These are phyloP conservation scores for Hipposideros armiger DNA, from an alignment of 2,113 vertebrate genomes.

Conservation along the genomic window DNA sequence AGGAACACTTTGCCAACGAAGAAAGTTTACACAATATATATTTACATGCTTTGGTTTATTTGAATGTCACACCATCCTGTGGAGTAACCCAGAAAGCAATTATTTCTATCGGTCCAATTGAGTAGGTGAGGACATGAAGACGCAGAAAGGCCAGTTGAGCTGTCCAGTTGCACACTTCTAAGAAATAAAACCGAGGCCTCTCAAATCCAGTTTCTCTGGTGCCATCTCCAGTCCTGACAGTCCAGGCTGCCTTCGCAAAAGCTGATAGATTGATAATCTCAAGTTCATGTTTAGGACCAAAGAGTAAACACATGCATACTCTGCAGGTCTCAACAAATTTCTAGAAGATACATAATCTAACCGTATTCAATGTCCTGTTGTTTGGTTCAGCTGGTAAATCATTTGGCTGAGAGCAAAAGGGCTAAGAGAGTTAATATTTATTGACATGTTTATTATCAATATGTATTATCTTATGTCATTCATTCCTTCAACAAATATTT, in stretches of 20 bases:
- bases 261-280: not conserved
- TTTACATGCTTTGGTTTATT: conserved; percentile 7
- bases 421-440: not conserved
- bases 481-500: not conserved
- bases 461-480: not conserved
- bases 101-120: not conserved
- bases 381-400: not conserved
- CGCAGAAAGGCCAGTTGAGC: not conserved
- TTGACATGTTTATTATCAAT: conserved; percentile 21
- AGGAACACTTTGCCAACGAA: not conserved
- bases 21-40: not conserved
- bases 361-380: not conserved
- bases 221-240: not conserved
- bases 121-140: conserved; percentile 20
- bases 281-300: not conserved
- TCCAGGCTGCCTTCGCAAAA: not conserved
- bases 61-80: conserved; percentile 4
- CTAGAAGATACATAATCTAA: not conserved
- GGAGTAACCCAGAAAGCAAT: not conserved
- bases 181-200: not conserved
- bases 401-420: not conserved
- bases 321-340: not conserved
- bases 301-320: not conserved
- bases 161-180: not conserved
- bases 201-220: not conserved